phyloP scores from a whole-genome alignment of 2,888 invertebrate genomes.

The Cryptocephalus moraei region DNA sequence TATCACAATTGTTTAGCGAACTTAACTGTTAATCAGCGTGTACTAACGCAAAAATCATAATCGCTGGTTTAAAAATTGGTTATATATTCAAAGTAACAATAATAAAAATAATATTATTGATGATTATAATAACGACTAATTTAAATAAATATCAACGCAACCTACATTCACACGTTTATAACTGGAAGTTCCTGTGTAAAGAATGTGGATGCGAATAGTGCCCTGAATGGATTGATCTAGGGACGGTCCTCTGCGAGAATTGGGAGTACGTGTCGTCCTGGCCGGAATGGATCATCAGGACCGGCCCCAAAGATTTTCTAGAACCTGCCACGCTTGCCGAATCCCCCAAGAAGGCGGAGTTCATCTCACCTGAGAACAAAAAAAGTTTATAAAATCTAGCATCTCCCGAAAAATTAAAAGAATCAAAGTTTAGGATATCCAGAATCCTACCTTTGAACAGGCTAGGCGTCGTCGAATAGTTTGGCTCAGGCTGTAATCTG shows the following conservation, averaged over 20 bases:
- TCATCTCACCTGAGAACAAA: constrained; percentile 66
- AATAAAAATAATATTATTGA: no score
- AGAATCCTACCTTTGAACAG: constrained; percentile 31
- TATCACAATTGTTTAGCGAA: no score
- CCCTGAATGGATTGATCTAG: constrained; percentile 34
- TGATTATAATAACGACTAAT: no score
- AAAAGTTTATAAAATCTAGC: neutral
- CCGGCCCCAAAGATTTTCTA: constrained; percentile 78
- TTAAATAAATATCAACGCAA: neutral
- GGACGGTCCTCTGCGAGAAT: constrained; percentile 59
- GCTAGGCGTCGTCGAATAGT: constrained; percentile 57
- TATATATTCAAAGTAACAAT: no score
- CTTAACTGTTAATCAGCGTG: constrained; percentile 1
- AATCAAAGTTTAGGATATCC: neutral
- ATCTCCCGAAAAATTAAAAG: no score
- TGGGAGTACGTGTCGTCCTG: constrained; percentile 68
- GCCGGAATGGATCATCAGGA: constrained; percentile 64
- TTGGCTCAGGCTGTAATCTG: constrained; percentile 69
- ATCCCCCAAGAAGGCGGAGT: constrained; percentile 79
- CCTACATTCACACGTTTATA: no score
- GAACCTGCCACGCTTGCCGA: constrained; percentile 74
- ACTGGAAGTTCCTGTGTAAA: constrained; percentile 50
- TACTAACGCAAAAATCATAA: no score
- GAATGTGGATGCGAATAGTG: constrained; percentile 34
- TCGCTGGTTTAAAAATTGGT: no score